Evolutionary conservation across 37 sponge, comb jelly and placozoan genomes (phyloP).

Genomic region (Axinella damicornis): DNA sequence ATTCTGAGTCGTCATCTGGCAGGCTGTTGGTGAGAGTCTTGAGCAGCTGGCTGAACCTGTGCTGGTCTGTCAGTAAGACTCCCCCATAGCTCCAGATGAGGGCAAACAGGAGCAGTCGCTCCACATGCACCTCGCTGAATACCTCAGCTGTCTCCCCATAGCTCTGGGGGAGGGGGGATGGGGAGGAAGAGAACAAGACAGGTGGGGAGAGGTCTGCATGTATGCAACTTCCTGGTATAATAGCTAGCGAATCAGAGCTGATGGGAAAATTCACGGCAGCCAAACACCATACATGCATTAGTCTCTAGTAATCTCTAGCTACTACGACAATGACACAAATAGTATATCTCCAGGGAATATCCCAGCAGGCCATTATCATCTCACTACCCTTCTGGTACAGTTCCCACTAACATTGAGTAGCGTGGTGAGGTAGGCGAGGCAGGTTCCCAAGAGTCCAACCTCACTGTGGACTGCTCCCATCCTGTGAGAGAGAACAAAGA

Average conservation of each 20-base stretch:
- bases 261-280: too few species aligned
- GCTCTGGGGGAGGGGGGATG: conserved; percentile 27
- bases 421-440: conserved; percentile 83
- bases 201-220: too few species aligned
- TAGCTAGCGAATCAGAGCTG: too few species aligned
- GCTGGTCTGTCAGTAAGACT: conserved; percentile 62
- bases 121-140: conserved; percentile 86
- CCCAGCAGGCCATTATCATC: too few species aligned
- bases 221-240: too few species aligned
- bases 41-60: conserved; percentile 72
- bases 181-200: too few species aligned
- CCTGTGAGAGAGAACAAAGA: neutral
- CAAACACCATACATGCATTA: too few species aligned
- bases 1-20: conserved; percentile 90
- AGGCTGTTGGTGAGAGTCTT: conserved; percentile 83
- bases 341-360: too few species aligned
- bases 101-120: conserved; percentile 82
- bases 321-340: too few species aligned
- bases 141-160: conserved; percentile 85
- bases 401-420: conserved; percentile 79
- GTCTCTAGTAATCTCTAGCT: too few species aligned
- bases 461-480: conserved; percentile 48
- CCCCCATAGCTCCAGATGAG: conserved; percentile 94
- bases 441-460: conserved; percentile 75
- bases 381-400: too few species aligned